Conservation (phyloP, 2,797 vertebrate species). For the Sardinella longiceps region DNA sequence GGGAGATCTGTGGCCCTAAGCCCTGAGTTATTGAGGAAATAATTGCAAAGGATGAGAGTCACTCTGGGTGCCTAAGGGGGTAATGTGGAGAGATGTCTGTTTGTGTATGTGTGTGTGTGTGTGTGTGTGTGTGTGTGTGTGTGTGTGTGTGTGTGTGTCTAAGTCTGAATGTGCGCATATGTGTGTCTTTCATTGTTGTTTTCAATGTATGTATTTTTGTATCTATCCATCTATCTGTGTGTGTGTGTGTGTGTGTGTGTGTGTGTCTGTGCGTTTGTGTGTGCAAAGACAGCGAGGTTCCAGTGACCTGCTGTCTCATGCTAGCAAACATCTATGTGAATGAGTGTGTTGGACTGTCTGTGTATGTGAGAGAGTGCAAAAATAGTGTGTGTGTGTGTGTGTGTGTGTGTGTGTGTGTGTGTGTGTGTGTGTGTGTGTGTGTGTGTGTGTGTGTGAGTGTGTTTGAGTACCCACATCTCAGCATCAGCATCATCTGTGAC, state of each 20-base stretch:
- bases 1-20: neutral
- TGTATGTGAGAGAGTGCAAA: neutral
- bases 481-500: neutral
- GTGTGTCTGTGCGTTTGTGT: slow-evolving; percentile 23
- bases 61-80: slow-evolving; percentile 16
- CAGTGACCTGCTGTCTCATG: neutral
- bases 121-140: neutral
- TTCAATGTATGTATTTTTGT: no score
- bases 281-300: neutral
- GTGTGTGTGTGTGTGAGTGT: slow-evolving; percentile 15
- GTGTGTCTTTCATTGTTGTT: no score
- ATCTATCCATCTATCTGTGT: no score
- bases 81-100: neutral
- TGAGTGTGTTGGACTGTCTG: neutral
- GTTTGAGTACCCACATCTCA: neutral
- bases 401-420: slow-evolving; percentile 2
- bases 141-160: neutral
- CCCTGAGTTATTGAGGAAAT: slow-evolving; percentile 13
- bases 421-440: neutral
- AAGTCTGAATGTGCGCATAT: neutral
- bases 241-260: neutral
- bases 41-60: slow-evolving; percentile 27
- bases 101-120: neutral
- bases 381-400: neutral
- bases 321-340: neutral